These are phyloP conservation scores for Parazoanthus darwini DNA, from an alignment of 92 coral and sea anemone species.

Conservation along the genomic window DNA sequence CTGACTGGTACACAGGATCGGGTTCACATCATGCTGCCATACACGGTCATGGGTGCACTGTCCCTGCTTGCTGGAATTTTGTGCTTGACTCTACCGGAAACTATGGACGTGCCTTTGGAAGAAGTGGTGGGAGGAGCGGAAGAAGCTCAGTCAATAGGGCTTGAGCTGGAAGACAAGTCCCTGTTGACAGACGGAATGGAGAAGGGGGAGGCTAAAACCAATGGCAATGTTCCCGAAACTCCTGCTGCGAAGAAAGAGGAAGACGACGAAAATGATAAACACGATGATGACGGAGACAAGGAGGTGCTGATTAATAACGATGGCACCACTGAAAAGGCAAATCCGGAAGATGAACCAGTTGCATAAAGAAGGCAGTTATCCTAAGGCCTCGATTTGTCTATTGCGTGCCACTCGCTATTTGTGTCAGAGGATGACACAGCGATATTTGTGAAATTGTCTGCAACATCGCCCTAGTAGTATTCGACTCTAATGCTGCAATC, in stretches of 20 bases:
- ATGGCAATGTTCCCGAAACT: background rate
- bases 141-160: background rate
- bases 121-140: constrained; percentile 7
- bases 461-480: too few relatives aligned
- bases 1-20: constrained; percentile 14
- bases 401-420: background rate
- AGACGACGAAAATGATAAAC: background rate
- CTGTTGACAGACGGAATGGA: constrained; percentile 17
- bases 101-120: constrained; percentile 6
- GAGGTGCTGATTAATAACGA: background rate
- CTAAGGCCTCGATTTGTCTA: background rate
- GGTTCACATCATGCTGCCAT: constrained; percentile 30
- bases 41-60: constrained; percentile 16
- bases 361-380: background rate
- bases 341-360: background rate
- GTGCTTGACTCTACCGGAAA: constrained; percentile 28
- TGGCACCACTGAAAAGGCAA: background rate
- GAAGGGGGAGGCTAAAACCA: background rate
- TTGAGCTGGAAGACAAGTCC: constrained; percentile 8
- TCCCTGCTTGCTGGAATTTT: constrained; percentile 31
- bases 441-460: too few relatives aligned
- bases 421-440: background rate
- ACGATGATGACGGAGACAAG: background rate
- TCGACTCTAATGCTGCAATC: too few relatives aligned
- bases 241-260: background rate